Percentiles rank a stretch among this genome's conserved stretches.
phyloP scores from a whole-genome alignment of 2,797 vertebrate species.

The Rhodeus uyekii region DNA sequence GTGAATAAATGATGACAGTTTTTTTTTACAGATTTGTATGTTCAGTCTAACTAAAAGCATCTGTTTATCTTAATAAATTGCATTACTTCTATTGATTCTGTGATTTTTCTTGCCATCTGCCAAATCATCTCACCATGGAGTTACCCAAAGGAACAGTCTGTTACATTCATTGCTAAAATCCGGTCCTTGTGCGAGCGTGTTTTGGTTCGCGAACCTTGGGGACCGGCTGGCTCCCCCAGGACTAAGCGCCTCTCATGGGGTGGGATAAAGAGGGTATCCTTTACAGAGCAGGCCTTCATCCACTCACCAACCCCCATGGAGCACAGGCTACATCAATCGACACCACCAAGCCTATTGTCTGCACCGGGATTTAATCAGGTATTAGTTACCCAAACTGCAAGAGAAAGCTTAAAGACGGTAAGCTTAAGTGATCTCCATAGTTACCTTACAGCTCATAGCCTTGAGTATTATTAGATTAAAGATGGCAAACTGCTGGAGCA shows the following conservation, averaged over 20 bases:
- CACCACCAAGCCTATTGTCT: slow-evolving; percentile 86
- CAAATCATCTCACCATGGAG: slow-evolving; percentile 64
- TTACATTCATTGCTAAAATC: slow-evolving; percentile 87
- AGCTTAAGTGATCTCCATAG: slow-evolving; percentile 72
- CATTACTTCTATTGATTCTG: slow-evolving; percentile 52
- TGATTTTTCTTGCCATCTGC: slow-evolving; percentile 56
- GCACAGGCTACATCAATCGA: slow-evolving; percentile 93
- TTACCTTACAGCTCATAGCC: slow-evolving; percentile 69
- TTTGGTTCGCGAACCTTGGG: slow-evolving; percentile 79
- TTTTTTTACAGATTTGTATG: slow-evolving; percentile 31
- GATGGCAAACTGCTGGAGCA: slow-evolving; percentile 33
- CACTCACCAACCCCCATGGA: slow-evolving; percentile 87
- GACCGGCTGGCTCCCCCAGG: slow-evolving; percentile 86
- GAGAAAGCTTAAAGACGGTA: slow-evolving; percentile 68
- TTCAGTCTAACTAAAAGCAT: slow-evolving; percentile 23
- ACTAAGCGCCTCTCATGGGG: slow-evolving; percentile 90
- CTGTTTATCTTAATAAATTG: slow-evolving; percentile 47
- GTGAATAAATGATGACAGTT: neutral
- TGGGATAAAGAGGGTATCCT: slow-evolving; percentile 96
- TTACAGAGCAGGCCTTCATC: slow-evolving; percentile 96
- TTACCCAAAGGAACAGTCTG: slow-evolving; percentile 67
- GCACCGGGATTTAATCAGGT: slow-evolving; percentile 92
- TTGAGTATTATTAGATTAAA: slow-evolving; percentile 57
- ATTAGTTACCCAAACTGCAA: slow-evolving; percentile 85
- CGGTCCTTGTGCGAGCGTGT: slow-evolving; percentile 85